Base-by-base conservation (phyloP, 1,140 invertebrate species). In the Pissodes strobi region DNA sequence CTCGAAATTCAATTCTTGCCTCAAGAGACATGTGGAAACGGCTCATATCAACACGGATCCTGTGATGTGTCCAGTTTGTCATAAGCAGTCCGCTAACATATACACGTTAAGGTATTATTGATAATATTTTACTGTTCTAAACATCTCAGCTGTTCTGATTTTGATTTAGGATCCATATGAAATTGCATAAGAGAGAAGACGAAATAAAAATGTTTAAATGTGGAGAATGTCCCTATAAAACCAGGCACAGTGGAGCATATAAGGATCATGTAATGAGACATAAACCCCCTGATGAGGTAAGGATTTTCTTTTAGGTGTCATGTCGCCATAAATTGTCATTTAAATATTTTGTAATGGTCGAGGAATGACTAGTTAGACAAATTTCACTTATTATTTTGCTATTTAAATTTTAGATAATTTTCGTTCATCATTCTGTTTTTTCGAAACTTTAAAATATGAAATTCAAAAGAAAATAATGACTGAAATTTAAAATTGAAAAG, bases 141-240 rank as follows among this genome's bases (percentile, higher is more conserved):
- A 2, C 1, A 13, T 18, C 17, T 43, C 17, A 13, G 39, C 1
- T 2, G 15, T 43, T 43, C 10, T 15, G 38, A 34, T 41, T 41
- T 41, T 12, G 0, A n/a, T 45, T 19, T 38, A 55, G 51, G 34
- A 55, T 55, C 39, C 51, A 55, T 39, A 55, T 55, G 51, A 55
- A 55, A 27, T n/a, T 55, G 18, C 51, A 55, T 21, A 55, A 38
- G 39, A 37, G 5, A 3, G 51, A 55, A 2, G 18, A 38, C 13
- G 51, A 55, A 55, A 38, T 55, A 18, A 55, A 55, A 55, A 55
- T 55, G 51, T 55, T 55, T 38, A 30, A 55, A 18, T 55, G 51
- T 38, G 51, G 13, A 15, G 51, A 55, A 3, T 55, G 51, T 55
- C 18, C 51, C 1, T 55, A 55, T 19, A 55, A 55, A 38, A 55